A percentile compares a stretch with the other conserved stretches of the same genome.
These are phyloP conservation scores for Symphodus melops DNA, from an alignment of 2,113 vertebrate genomes.

Conservation along the genomic window DNA sequence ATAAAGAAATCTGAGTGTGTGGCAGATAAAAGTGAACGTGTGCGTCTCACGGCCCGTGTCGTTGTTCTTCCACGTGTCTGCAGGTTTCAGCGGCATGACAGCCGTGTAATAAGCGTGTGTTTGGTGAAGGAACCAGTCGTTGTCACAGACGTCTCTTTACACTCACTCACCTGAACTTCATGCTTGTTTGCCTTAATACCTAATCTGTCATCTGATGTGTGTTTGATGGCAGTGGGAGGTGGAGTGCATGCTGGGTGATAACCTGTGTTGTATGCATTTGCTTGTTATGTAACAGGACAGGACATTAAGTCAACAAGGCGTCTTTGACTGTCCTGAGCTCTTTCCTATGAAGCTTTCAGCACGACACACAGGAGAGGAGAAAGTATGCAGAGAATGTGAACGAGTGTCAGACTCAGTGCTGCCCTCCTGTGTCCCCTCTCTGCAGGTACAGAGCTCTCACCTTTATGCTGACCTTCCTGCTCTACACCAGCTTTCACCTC, in stretches of 20 bases:
- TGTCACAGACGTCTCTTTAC: not conserved
- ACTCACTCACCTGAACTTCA: not conserved
- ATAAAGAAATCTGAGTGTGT: not conserved
- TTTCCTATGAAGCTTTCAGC: not conserved
- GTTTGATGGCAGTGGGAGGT: not conserved
- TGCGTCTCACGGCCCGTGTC: not conserved
- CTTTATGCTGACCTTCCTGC: slow-evolving; percentile 91
- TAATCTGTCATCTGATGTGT: not conserved
- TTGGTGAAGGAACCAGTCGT: not conserved
- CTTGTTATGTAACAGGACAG: not conserved
- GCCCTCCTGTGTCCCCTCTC: slow-evolving; percentile 6
- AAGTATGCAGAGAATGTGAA: not conserved
- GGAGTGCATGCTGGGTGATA: not conserved
- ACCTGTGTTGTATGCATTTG: not conserved
- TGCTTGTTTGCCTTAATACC: not conserved
- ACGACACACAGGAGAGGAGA: not conserved
- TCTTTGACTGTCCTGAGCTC: too few species aligned
- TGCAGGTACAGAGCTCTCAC: slow-evolving; percentile 91
- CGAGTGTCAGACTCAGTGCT: not conserved
- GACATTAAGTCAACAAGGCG: too few species aligned
- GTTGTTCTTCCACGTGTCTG: not conserved
- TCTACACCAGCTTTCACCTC: slow-evolving; percentile 93
- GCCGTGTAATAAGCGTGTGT: not conserved
- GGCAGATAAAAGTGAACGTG: too few species aligned
- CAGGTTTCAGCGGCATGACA: not conserved